Base-by-base conservation (phyloP, 2,888 invertebrate genomes). In the Leptopilina myrica region DNA sequence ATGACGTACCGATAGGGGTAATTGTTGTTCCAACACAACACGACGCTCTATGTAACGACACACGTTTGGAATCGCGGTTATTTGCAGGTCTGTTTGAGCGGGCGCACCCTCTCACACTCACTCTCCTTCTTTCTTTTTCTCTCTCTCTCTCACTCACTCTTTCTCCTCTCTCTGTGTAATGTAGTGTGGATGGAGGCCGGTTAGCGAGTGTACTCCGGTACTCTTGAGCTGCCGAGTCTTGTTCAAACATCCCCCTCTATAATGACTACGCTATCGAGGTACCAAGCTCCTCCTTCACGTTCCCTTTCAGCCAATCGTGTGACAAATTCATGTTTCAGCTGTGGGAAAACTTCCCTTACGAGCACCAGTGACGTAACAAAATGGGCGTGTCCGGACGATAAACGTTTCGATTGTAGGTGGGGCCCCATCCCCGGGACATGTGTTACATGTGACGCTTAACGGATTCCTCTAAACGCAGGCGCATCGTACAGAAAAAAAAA, bases 141-240 rank as follows among this genome's bases (percentile, higher is more conserved):
- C 11, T 49, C 11, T 11, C 11, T 49, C 49, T 49, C 49, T 49
- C n/a, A n/a, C 49, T 49, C 11, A 11, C 49, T 49, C 49, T 49
- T 49, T 76, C 76, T 76, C 76, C 76, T 76, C 76, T 64, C 62
- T 64, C 76, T 82, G 69, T 64, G 80, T 78, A 86, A 78, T 90
- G 89, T 88, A 87, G 88, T 88, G 87, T 88, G 90, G 90, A 90
- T 89, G 91, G 89, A 88, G 88, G 90, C 90, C 90, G 90, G 89
- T 89, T 88, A 88, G 87, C 91, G 91, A 91, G 90, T 91, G 91
- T 90, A 89, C 90, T 89, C 89, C 85, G 89, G 87, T 86, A 87
- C 90, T 90, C 91, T 88, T 87, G 87, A 89, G 87, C 89, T 89
- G 87, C 87, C 87, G 87, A 87, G 88, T 88, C 90, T 91, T 91